Conservation (phyloP, 1,140 invertebrate species). For the Amyelois transitella region DNA sequence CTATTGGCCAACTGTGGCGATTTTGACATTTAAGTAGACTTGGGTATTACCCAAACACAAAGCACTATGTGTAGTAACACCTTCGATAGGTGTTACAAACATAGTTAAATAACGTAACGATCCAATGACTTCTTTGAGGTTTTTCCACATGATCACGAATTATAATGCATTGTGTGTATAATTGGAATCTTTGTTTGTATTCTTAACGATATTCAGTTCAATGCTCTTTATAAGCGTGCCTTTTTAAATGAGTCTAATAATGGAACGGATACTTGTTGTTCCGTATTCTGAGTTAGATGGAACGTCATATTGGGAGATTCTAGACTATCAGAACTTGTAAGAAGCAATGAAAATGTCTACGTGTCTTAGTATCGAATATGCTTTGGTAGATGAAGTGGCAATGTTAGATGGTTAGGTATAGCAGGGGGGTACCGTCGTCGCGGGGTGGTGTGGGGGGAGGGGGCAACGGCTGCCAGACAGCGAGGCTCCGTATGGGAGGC, state of each 20-base stretch:
- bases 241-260: too few species aligned
- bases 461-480: slow-evolving; percentile 58
- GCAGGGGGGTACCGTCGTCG: slow-evolving; percentile 25
- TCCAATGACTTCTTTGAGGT: not conserved
- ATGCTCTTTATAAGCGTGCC: too few species aligned
- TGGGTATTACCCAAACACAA: not conserved
- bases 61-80: not conserved
- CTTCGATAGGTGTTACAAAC: not conserved
- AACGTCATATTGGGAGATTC: not conserved
- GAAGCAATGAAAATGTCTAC: slow-evolving; percentile 23
- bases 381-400: slow-evolving; percentile 1
- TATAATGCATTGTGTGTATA: too few species aligned
- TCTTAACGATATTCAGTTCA: too few species aligned
- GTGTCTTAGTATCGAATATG: slow-evolving; percentile 12
- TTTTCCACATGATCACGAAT: not conserved
- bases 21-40: not conserved
- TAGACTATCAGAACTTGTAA: slow-evolving; percentile 8
- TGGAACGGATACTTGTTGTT: too few species aligned
- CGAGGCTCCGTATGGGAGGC: slow-evolving; percentile 70
- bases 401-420: not conserved
- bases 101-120: not conserved
- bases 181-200: too few species aligned
- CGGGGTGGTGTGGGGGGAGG: slow-evolving; percentile 42
- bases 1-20: not conserved
- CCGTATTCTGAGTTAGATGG: too few species aligned